Evolutionary conservation across 1,140 invertebrate genomes (phyloP).

Genomic region (Planococcus citri): DNA sequence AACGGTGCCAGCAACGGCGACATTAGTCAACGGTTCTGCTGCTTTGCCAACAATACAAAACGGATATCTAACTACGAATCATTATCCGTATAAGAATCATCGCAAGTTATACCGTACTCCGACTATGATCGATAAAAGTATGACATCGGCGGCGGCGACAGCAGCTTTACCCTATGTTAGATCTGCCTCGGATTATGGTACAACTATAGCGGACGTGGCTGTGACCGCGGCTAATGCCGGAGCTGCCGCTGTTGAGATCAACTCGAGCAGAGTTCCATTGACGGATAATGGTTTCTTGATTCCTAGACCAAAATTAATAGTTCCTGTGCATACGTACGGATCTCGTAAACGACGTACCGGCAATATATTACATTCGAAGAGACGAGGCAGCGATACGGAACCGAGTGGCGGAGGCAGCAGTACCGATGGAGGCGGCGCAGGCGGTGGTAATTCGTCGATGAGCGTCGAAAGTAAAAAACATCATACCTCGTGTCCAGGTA

Average conservation of each 20-base stretch:
- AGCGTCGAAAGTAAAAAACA: conserved; percentile 30
- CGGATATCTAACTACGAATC: neutral
- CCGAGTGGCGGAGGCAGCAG: conserved; percentile 29
- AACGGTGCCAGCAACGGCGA: neutral
- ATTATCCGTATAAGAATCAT: conserved; percentile 13
- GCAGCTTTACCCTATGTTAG: neutral
- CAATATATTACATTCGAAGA: conserved; percentile 35
- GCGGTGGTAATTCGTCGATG: conserved; percentile 26
- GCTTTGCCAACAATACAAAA: neutral
- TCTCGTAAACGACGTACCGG: conserved; percentile 62
- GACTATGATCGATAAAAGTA: conserved; percentile 10
- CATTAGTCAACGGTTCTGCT: no score
- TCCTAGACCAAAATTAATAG: conserved; percentile 67
- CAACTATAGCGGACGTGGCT: no score
- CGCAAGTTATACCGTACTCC: conserved; percentile 6
- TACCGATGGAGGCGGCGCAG: no score
- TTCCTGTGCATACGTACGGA: conserved; percentile 74
- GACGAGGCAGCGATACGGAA: conserved; percentile 38
- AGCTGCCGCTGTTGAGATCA: neutral
- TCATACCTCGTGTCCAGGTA: conserved; percentile 32
- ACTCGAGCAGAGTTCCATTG: neutral
- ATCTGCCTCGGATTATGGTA: no score
- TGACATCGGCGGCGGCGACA: neutral
- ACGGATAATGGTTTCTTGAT: conserved; percentile 54
- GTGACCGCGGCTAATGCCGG: neutral